Conservation (phyloP, 1,140 invertebrate genomes). For the Pachypeltis micranthus region DNA sequence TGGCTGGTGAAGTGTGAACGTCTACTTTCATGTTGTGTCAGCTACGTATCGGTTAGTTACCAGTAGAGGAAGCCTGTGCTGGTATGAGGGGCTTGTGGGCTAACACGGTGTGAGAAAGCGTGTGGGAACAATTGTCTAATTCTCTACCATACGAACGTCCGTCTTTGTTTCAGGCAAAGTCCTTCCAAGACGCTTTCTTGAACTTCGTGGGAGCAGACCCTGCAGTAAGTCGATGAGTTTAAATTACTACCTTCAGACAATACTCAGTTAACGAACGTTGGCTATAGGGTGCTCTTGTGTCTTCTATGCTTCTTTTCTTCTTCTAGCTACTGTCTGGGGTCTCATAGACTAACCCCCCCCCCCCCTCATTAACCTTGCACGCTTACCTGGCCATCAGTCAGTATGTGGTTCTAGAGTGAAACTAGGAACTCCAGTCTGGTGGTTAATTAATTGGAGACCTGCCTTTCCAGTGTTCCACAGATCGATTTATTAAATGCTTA, state of each 20-base stretch:
- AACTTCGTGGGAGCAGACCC: neutral
- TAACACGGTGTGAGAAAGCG: neutral
- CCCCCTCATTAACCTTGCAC: neutral
- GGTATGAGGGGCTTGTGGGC: neutral
- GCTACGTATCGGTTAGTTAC: neutral
- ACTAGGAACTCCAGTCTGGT: no score
- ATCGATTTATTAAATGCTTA: no score
- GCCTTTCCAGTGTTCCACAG: no score
- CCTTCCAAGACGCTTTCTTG: neutral
- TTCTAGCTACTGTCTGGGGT: neutral
- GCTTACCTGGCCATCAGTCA: neutral
- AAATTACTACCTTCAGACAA: slow-evolving; percentile 1
- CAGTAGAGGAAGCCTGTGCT: neutral
- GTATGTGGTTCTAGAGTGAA: neutral
- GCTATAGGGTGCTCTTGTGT: neutral
- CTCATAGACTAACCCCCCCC: neutral
- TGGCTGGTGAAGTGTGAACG: neutral
- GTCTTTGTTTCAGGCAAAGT: neutral
- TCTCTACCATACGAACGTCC: no score
- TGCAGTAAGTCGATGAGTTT: neutral
- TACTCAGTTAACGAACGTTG: no score
- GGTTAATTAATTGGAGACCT: no score
- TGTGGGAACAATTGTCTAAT: no score
- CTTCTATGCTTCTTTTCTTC: neutral
- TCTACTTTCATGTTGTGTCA: neutral